A percentile compares a stretch with the other conserved stretches of the same genome.
These are phyloP conservation scores for Nymphicus hollandicus DNA, from an alignment of 2,113 vertebrate species.

Conservation along the genomic window DNA sequence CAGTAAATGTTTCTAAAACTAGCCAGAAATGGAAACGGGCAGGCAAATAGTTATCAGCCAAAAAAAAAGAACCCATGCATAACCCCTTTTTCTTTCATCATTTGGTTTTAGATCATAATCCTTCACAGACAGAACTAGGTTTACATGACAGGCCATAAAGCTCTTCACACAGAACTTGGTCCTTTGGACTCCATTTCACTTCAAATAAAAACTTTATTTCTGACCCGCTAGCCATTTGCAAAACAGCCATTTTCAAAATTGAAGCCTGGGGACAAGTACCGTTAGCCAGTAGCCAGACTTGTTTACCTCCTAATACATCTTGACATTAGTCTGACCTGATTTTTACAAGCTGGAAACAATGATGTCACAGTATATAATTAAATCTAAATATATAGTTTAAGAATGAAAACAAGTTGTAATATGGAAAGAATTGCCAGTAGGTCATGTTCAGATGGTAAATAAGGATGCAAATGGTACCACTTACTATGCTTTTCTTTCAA, in stretches of 20 bases:
- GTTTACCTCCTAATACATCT: constrained; percentile 16
- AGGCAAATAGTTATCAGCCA: not conserved
- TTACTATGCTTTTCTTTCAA: not conserved
- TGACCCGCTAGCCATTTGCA: not conserved
- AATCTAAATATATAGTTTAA: constrained; percentile 33
- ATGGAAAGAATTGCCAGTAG: constrained; percentile 21
- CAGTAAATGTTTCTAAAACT: not conserved
- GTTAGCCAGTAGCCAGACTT: not conserved
- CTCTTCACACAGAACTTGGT: not conserved
- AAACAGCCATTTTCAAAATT: not conserved
- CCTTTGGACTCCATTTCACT: not conserved
- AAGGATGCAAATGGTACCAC: not conserved
- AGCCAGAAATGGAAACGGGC: not conserved
- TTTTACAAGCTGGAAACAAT: constrained; percentile 55
- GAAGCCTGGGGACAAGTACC: not conserved
- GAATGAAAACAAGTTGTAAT: constrained; percentile 28
- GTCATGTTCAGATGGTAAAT: not conserved
- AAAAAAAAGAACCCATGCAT: not conserved
- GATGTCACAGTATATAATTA: constrained; percentile 47
- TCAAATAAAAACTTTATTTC: not conserved
- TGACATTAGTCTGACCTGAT: constrained; percentile 49
- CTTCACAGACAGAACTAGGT: not conserved
- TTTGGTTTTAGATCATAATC: not conserved
- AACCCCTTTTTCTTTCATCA: not conserved
- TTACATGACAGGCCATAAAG: fast-evolving